Base-by-base conservation (phyloP, 2,797 vertebrate species). In the Chlorospingus semifuscus region DNA sequence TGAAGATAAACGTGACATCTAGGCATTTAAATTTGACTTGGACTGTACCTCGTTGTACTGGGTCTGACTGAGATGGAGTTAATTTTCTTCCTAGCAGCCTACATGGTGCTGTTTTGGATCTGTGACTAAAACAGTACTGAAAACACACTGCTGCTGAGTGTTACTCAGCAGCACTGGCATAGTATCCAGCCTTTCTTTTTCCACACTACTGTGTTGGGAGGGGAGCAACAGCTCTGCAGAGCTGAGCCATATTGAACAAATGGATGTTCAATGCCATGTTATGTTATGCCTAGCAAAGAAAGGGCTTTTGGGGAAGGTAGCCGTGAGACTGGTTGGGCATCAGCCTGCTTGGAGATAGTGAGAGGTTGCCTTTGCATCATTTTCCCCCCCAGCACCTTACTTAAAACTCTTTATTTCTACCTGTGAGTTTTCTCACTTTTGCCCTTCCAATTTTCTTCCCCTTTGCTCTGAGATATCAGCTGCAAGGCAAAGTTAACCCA, bases 131-230 rank as follows among this genome's bases (percentile, higher is more conserved):
- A 37, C 7, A 17, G 8, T 63, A 30, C 56, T 55, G 57, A 4
- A 39, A 89, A 59, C 6, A 47, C 13, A 59, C 3, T 34, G 21
- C 32, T 34, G 53, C 53, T 34, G 2, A 46, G 11, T 44, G 41
- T 83, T 86, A 36, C 68, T 65, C 72, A 74, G 56, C 21, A 37
- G 60, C 57, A 27, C 32, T 60, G 83, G 9, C 23, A 7, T 14
- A 52, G 37, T 29, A 46, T 44, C 29, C 41, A 29, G 55, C 24
- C 18, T 44, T 12, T 47, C 12, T 64, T 84, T 81, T 65, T 37
- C 21, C 19, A 27, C 3, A 2, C 12, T 41, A 4, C 20, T 0
- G 0, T 46, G 26, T 3, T 88, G 34, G 9, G 46, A 69, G 24
- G 19, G 15, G 8, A n/a, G 41, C 20, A 3, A 5, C 17, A 77